These are phyloP conservation scores for Sarcophilus harrisii DNA, from an alignment of 2,797 vertebrate genomes.

Conservation along the genomic window DNA sequence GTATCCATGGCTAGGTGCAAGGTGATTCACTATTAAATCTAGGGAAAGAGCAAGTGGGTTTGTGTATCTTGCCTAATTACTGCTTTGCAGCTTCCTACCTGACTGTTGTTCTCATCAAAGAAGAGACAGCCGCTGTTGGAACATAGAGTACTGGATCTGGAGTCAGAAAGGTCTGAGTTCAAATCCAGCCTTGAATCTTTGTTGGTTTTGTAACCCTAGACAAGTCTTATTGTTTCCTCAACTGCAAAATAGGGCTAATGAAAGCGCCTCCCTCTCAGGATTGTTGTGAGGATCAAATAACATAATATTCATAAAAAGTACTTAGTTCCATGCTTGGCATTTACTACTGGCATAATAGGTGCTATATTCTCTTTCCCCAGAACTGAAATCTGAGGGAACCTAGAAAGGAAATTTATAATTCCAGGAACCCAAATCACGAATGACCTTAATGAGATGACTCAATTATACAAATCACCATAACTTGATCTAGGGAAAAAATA, in stretches of 20 bases:
- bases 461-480: neutral
- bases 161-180: slow-evolving; percentile 39
- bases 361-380: no score
- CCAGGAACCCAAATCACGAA: neutral
- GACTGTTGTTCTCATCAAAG: no score
- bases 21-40: slow-evolving; percentile 59
- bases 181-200: slow-evolving; percentile 12
- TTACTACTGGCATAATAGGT: neutral
- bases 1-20: slow-evolving; percentile 60
- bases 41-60: slow-evolving; percentile 45
- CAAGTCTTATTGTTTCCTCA: neutral
- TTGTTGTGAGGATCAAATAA: neutral
- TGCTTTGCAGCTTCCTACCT: slow-evolving; percentile 45
- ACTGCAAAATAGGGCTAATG: neutral
- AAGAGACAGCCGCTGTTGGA: neutral
- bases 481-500: neutral
- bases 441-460: neutral
- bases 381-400: neutral
- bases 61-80: slow-evolving; percentile 64
- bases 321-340: no score
- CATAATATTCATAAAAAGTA: neutral
- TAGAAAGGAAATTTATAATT: neutral
- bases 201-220: neutral
- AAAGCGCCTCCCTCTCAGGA: neutral
- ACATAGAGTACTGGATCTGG: neutral